Base-by-base conservation (phyloP, 2,113 vertebrate species). In the Campylomormyrus tamandua region DNA sequence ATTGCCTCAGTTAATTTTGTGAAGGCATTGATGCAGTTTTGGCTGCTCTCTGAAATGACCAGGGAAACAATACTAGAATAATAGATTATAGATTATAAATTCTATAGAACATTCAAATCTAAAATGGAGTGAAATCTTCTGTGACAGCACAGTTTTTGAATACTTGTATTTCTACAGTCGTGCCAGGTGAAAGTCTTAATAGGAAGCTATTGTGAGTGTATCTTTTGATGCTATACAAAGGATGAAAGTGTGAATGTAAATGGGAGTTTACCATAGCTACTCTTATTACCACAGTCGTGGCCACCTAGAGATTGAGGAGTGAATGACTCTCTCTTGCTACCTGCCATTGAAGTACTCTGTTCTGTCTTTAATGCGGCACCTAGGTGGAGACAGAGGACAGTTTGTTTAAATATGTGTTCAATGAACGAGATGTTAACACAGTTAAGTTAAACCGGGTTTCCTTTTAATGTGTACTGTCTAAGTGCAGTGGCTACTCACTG, bases 1-100 rank as follows among this genome's bases (percentile, higher is more conserved):
- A 48, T 84, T 84, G 19, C 45, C 42, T 48, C 45, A 45, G 39
- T 84, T n/a, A 39, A 70, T 31, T 70, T 45, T 19, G 15, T 83
- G 77, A 83, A 83, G 42, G 31, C 77, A 83, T 45, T 42, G 83
- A 84, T 84, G 83, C 24, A 84, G 42, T 84, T 48, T 84, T 84
- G 19, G 83, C 19, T 11, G 3, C 42, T 84, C 24, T 39, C 83
- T 48, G 42, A 46, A 48, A 46, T 84, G n/a, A 45, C 19, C 45
- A 46, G 83, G 83, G 39, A 48, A 84, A n/a, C 10, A n/a, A 46
- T 21, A 48, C 42, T 84, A 48, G 7, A 84, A n/a, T 42, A 48
- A 80, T 48, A 24, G 45, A 46, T 21, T 83, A 46, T 46, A 46
- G 39, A 46, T 46, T 46, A 46, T 9, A 8, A 46, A 46, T 10